phyloP scores from a whole-genome alignment of 2,113 vertebrate genomes.

The Neoarius graeffei region DNA sequence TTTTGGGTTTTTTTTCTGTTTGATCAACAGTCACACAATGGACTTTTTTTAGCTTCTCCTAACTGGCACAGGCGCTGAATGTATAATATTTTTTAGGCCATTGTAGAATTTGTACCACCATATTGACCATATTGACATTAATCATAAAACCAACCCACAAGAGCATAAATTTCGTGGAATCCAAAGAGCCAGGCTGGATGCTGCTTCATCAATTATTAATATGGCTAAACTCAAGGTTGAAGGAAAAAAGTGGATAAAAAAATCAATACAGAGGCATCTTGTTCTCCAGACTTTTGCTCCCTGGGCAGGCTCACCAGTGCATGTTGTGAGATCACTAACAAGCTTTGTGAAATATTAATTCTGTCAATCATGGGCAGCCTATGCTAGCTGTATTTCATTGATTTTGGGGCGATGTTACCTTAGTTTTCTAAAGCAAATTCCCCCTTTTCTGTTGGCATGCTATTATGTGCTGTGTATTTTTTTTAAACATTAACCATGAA shows the following conservation, averaged over 20 bases:
- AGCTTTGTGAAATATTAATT: constrained; percentile 55
- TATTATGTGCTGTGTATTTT: neutral
- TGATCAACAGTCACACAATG: neutral
- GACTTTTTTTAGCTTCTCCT: neutral
- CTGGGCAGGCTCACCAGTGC: constrained; percentile 41
- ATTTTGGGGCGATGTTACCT: constrained; percentile 19
- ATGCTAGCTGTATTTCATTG: constrained; percentile 12
- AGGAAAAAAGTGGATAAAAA: constrained; percentile 48
- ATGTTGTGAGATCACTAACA: constrained; percentile 50
- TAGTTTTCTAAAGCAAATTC: constrained; percentile 18
- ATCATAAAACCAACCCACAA: constrained; percentile 36
- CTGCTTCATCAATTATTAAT: constrained; percentile 54
- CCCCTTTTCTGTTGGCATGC: neutral
- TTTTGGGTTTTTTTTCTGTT: neutral
- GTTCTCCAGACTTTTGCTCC: constrained; percentile 47
- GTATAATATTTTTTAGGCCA: neutral
- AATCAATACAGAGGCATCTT: constrained; percentile 55
- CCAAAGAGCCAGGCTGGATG: constrained; percentile 33
- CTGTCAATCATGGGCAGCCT: constrained; percentile 41
- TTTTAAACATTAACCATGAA: neutral
- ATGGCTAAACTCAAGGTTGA: constrained; percentile 50
- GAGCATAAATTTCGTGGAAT: constrained; percentile 46
- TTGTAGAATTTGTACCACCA: constrained; percentile 28
- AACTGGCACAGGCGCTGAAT: neutral
- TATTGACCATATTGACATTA: constrained; percentile 37